phyloP scores from a whole-genome alignment of 2,797 vertebrate species.

The Anniella stebbinsi region DNA sequence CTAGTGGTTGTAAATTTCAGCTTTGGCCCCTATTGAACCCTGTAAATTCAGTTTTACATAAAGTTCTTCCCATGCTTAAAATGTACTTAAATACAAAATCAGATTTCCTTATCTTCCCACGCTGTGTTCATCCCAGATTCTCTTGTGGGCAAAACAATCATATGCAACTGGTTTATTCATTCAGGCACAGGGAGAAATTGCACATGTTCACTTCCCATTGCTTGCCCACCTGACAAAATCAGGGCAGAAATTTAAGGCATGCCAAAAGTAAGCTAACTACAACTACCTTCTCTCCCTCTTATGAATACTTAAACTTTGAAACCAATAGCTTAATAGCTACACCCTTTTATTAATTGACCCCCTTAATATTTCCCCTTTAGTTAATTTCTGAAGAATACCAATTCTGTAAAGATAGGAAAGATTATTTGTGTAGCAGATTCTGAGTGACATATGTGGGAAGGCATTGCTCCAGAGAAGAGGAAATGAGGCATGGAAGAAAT shows the following conservation, averaged over 20 bases:
- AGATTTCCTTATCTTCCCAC: constrained; percentile 1
- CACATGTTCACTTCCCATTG: not conserved
- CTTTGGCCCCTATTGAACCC: not conserved
- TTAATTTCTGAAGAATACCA: not conserved
- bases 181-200: not conserved
- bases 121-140: constrained; percentile 4
- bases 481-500: not conserved
- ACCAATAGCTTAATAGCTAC: not conserved
- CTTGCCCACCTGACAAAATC: not conserved
- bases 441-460: not conserved
- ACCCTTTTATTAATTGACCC: not conserved
- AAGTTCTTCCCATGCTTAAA: not conserved
- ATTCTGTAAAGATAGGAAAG: not conserved
- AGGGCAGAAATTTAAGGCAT: not conserved
- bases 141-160: not conserved
- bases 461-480: not conserved
- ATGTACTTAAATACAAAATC: not conserved
- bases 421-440: not conserved
- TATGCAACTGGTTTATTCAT: not conserved
- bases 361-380: not conserved
- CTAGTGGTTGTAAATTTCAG: not conserved
- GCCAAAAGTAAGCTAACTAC: not conserved
- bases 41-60: not conserved
- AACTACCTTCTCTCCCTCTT: not conserved
- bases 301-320: not conserved